Base-by-base conservation (phyloP, 2,888 invertebrate species). In the Subacronicta megacephala region DNA sequence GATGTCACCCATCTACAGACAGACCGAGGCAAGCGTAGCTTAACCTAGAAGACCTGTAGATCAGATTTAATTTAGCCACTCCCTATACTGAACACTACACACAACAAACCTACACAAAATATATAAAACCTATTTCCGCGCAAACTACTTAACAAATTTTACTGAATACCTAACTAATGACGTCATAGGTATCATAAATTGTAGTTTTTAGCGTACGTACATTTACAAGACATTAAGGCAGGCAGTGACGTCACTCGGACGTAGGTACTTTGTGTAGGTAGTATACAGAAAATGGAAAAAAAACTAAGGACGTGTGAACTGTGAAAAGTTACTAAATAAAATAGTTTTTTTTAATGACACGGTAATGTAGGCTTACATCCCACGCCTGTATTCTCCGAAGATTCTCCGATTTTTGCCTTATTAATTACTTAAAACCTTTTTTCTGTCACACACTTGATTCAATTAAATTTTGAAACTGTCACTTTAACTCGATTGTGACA, bases 81-180 rank as follows among this genome's bases (percentile, higher is more conserved):
- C n/a, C n/a, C n/a, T 9, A 9, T 26, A 12, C 0, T 29, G 12
- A 1, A 29, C n/a, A 3, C 44, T 44, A 35, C 16, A 41, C 7
- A 36, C 23, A 41, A 23, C 42, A 17, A 64, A 46, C n/a, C n/a
- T n/a, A 41, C 7, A 36, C 23, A 41, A 23, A 38, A 17, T 58
- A 46, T 26, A 20, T 67, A 54, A 67, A 70, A 70, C 37, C 67
- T 63, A 64, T 70, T 69, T 70, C 44, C 42, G 40, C 35, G 46
- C 57, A 18, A 51, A 50, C 45, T 20, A n/a, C n/a, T n/a, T n/a
- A 46, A 20, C 20, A 10, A 53, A 38, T 65, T 49, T 46, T 15
- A 29, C 26, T 35, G 43, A 57, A 66, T 50, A 40, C 47, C 57
- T 42, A 65, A 16, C 12, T 17, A 17, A 15, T 56, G 62, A 72